A percentile compares a stretch with the other conserved stretches of the same genome.
Evolutionary conservation across 1,140 invertebrate genomes (phyloP).

Genomic region (Apis florea): DNA sequence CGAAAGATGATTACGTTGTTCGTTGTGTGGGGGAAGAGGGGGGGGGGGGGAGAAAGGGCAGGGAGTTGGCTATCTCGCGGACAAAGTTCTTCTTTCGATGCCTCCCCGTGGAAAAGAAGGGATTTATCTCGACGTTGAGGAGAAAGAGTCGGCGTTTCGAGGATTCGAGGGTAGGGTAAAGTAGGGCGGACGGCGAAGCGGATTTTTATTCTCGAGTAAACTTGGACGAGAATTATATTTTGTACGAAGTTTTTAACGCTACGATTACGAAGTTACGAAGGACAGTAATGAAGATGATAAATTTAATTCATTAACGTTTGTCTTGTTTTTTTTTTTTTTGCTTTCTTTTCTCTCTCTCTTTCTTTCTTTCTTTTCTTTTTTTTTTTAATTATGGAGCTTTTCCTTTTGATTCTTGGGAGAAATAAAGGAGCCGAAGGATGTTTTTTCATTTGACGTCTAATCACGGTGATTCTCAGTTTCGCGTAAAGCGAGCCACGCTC

Average conservation of each 20-base stretch:
- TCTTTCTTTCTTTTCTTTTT: no score
- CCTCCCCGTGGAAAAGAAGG: slow-evolving; percentile 42
- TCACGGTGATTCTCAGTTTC: slow-evolving; percentile 21
- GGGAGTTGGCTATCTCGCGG: neutral
- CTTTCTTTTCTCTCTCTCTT: no score
- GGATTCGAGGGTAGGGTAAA: neutral
- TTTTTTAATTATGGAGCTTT: no score
- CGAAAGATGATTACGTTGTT: slow-evolving; percentile 35
- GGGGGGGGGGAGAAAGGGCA: no score
- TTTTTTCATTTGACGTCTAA: slow-evolving; percentile 37
- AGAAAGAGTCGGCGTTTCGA: slow-evolving; percentile 12
- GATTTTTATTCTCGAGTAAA: slow-evolving; percentile 4
- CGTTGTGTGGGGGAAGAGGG: slow-evolving; percentile 15
- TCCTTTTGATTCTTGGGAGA: neutral
- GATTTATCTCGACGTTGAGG: slow-evolving; percentile 39
- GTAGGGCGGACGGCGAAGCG: neutral
- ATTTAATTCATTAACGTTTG: neutral
- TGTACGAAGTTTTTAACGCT: neutral
- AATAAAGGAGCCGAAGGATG: neutral
- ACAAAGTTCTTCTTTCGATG: slow-evolving; percentile 24
- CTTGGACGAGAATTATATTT: neutral
- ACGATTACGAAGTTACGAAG: neutral
- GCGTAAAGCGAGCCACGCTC: slow-evolving; percentile 28
- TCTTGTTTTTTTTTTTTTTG: no score
- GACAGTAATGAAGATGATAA: neutral